Conservation (phyloP, 2,888 invertebrate species). For the Chymomyza procnemis region DNA sequence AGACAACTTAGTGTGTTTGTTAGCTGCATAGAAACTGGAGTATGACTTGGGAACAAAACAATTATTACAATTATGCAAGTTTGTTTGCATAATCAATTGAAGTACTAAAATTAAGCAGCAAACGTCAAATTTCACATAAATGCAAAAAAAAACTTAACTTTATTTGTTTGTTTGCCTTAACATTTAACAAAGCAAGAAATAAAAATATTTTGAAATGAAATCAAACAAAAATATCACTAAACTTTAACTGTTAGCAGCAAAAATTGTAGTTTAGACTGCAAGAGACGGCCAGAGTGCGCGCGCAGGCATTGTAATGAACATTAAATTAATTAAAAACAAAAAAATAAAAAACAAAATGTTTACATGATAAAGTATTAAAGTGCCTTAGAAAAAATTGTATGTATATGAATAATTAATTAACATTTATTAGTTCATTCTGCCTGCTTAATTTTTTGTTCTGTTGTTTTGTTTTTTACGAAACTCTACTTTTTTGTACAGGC, state of each 20-base stretch:
- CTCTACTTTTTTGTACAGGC: slow-evolving; percentile 18
- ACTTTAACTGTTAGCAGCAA: slow-evolving; percentile 28
- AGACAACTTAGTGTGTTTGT: slow-evolving; percentile 22
- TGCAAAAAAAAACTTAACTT: background rate
- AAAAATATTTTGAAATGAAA: slow-evolving; percentile 1
- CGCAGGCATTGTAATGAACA: too few relatives aligned
- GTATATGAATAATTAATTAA: slow-evolving; percentile 30
- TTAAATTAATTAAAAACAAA: slow-evolving; percentile 1
- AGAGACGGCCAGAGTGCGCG: too few relatives aligned
- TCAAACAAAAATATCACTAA: slow-evolving; percentile 3
- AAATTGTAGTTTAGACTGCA: slow-evolving; percentile 27
- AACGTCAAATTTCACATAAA: background rate
- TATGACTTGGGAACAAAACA: slow-evolving; percentile 65
- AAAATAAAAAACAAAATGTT: slow-evolving; percentile 31
- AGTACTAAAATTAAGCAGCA: background rate
- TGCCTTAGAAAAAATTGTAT: slow-evolving; percentile 57
- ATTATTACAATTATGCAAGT: background rate
- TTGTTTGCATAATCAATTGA: background rate
- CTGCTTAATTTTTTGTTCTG: slow-evolving; percentile 26
- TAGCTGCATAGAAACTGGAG: slow-evolving; percentile 20
- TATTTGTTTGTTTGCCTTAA: slow-evolving; percentile 5
- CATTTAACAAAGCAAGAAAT: slow-evolving; percentile 10
- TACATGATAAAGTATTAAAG: slow-evolving; percentile 57
- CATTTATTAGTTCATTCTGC: slow-evolving; percentile 36
- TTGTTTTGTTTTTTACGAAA: slow-evolving; percentile 21